Percentiles rank a stretch among this genome's conserved stretches.
These are phyloP conservation scores for Agrenia bidenticulata DNA, from an alignment of 2,888 invertebrate species.

Conservation along the genomic window DNA sequence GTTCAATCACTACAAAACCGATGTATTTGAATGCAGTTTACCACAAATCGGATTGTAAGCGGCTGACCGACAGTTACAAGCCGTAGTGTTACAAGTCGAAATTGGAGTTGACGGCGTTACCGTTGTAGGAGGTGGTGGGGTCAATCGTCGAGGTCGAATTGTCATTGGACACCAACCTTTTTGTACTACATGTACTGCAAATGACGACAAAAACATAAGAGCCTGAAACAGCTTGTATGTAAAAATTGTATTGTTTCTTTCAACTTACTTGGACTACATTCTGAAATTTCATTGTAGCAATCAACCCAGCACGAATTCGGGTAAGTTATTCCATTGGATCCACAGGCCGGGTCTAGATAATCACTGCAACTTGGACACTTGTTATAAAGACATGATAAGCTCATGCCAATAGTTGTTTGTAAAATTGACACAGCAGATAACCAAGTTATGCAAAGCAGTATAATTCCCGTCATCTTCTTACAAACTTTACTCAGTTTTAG, in stretches of 20 bases:
- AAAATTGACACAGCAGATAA: too few relatives aligned
- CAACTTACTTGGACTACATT: neutral
- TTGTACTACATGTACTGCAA: too few relatives aligned
- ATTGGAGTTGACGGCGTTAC: neutral
- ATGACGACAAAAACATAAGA: too few relatives aligned
- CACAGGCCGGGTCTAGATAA: slow-evolving; percentile 16
- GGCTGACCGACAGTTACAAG: slow-evolving; percentile 7
- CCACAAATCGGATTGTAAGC: slow-evolving; percentile 11
- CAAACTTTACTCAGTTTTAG: too few relatives aligned
- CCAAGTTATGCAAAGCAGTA: too few relatives aligned
- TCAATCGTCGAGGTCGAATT: too few relatives aligned
- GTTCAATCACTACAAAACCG: neutral
- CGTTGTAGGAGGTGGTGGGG: too few relatives aligned
- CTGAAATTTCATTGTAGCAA: slow-evolving; percentile 6
- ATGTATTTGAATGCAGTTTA: neutral
- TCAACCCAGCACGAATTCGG: slow-evolving; percentile 14
- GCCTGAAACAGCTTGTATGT: too few relatives aligned
- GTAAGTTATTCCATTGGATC: slow-evolving; percentile 13
- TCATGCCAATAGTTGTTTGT: neutral
- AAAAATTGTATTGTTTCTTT: too few relatives aligned
- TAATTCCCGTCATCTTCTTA: too few relatives aligned
- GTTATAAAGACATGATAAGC: neutral
- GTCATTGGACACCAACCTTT: too few relatives aligned
- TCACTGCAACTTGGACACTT: neutral
- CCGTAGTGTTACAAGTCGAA: neutral